Conservation (phyloP, 2,113 vertebrate species). For the Dasyprocta punctata region DNA sequence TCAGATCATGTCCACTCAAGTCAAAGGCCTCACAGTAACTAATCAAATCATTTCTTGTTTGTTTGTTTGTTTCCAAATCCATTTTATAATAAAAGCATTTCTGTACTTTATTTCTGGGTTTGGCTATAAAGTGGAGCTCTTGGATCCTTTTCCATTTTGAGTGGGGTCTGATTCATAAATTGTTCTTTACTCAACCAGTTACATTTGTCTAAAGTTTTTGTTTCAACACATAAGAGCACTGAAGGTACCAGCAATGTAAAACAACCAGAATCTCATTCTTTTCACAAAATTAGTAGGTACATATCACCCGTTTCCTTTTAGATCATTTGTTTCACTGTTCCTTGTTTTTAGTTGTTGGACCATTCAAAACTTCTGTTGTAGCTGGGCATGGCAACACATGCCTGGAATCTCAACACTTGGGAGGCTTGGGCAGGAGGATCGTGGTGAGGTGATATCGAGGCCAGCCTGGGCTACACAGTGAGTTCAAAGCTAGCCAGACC, state of each 20-base stretch:
- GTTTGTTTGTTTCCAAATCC: too few relatives aligned
- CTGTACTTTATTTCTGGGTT: background rate
- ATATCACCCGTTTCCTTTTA: background rate
- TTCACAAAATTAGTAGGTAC: background rate
- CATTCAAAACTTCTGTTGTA: background rate
- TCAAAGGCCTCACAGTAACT: background rate
- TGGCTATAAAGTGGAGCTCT: background rate
- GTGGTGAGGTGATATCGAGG: background rate
- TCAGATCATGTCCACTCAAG: background rate
- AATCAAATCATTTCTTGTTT: background rate
- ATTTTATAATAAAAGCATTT: background rate
- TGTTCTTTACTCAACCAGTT: background rate
- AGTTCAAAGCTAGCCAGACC: background rate
- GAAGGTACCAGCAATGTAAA: background rate
- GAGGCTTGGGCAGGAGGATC: background rate
- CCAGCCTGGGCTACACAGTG: background rate
- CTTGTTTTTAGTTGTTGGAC: background rate
- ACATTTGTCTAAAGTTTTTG: background rate
- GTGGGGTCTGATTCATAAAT: background rate
- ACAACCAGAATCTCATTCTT: background rate
- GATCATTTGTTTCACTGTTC: background rate
- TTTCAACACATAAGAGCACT: background rate
- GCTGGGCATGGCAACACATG: background rate
- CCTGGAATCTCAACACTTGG: background rate
- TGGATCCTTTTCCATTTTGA: background rate